phyloP scores from a whole-genome alignment of 2,797 vertebrate genomes.

The Onychomys arenicola region DNA sequence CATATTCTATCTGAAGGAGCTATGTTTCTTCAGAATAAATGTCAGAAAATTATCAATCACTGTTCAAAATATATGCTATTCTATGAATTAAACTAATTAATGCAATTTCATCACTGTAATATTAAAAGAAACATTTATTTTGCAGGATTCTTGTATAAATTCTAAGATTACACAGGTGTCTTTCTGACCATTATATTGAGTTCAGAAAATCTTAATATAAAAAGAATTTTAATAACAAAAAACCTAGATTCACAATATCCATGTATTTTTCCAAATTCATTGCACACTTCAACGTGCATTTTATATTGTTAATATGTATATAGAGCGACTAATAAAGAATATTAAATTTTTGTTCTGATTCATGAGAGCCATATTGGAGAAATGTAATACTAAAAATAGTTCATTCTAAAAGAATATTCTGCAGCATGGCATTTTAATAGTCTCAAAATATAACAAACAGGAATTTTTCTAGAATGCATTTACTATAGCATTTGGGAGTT shows the following conservation, averaged over 20 bases:
- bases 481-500: background rate
- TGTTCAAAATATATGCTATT: background rate
- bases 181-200: background rate
- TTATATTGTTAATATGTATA: background rate
- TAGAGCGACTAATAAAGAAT: background rate
- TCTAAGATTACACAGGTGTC: background rate
- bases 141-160: background rate
- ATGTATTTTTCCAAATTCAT: background rate
- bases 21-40: background rate
- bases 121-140: background rate
- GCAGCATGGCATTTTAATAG: background rate
- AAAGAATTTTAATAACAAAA: background rate
- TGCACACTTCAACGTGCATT: background rate
- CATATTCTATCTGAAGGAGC: background rate
- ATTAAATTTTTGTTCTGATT: constrained; percentile 40
- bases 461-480: background rate
- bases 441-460: constrained; percentile 14
- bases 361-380: background rate
- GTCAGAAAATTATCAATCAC: constrained; percentile 11
- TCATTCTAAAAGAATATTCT: constrained; percentile 23
- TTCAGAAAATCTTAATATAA: background rate
- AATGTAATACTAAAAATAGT: background rate
- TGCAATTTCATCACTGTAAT: background rate
- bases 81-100: background rate
- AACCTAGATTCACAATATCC: background rate